Evolutionary conservation across 2,113 vertebrate genomes (phyloP).

Genomic region (Oxyura jamaicensis): DNA sequence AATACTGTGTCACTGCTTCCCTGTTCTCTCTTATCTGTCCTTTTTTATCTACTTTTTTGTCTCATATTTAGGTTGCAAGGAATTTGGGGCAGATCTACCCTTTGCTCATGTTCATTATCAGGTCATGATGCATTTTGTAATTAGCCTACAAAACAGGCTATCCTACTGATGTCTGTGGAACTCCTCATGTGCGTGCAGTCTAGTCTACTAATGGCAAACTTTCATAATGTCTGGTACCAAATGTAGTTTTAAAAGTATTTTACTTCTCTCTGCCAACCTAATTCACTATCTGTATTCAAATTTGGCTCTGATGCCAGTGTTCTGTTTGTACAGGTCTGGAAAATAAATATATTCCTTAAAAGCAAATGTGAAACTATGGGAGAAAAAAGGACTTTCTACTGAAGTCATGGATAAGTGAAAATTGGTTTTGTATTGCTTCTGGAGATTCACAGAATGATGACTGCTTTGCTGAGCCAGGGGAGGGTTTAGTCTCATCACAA

Average conservation of each 20-base stretch:
- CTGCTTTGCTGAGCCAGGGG: background rate
- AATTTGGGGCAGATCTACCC: background rate
- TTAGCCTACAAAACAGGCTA: background rate
- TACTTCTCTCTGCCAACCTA: background rate
- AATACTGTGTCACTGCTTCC: background rate
- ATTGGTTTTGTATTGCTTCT: background rate
- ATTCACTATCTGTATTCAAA: background rate
- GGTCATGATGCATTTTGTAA: background rate
- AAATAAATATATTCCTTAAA: background rate
- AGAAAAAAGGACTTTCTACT: background rate
- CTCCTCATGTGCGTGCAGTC: accelerated
- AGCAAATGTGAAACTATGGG: background rate
- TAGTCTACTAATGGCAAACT: background rate
- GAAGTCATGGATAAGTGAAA: background rate
- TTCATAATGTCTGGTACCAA: background rate
- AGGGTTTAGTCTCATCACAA: background rate
- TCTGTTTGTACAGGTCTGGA: background rate
- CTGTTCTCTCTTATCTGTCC: background rate
- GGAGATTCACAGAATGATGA: background rate
- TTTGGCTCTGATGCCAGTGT: background rate
- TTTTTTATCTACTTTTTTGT: background rate
- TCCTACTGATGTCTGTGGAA: background rate
- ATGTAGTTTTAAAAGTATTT: background rate
- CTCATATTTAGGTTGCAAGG: background rate
- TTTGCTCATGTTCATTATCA: background rate